A percentile compares a stretch with the other conserved stretches of the same genome.
phyloP scores from a whole-genome alignment of 2,113 vertebrate species.

The Bufo gargarizans region DNA sequence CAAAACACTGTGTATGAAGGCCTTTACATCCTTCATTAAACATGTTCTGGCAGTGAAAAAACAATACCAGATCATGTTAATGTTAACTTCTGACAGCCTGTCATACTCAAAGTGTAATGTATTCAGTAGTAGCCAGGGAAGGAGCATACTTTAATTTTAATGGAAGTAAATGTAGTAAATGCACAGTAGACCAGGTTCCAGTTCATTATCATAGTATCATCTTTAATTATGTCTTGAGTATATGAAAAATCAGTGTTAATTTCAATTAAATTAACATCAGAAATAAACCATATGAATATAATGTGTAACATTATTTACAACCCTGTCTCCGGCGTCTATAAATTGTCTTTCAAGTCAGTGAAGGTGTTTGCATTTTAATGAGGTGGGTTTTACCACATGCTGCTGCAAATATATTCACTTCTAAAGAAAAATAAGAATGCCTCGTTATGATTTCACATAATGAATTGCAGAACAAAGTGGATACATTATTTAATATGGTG shows the following conservation, averaged over 20 bases:
- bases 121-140: neutral
- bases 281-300: neutral
- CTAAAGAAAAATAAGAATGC: slow-evolving; percentile 35
- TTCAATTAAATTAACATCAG: slow-evolving; percentile 5
- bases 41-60: neutral
- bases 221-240: neutral
- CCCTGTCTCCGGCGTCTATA: slow-evolving; percentile 7
- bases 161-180: neutral
- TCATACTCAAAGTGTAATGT: neutral
- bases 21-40: neutral
- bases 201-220: neutral
- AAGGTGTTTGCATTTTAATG: slow-evolving; percentile 56
- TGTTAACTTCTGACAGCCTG: neutral
- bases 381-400: slow-evolving; percentile 46
- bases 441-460: slow-evolving; percentile 48
- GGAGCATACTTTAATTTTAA: neutral
- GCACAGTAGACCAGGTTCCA: neutral
- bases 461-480: slow-evolving; percentile 44
- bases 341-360: slow-evolving; percentile 31
- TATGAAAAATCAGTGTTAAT: slow-evolving; percentile 24
- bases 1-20: too few species aligned
- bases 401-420: slow-evolving; percentile 52
- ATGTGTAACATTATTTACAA: slow-evolving; percentile 24
- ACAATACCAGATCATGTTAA: neutral
- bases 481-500: slow-evolving; percentile 52